Base-by-base conservation (phyloP, 2,888 invertebrate genomes). In the Phengaris arion region DNA sequence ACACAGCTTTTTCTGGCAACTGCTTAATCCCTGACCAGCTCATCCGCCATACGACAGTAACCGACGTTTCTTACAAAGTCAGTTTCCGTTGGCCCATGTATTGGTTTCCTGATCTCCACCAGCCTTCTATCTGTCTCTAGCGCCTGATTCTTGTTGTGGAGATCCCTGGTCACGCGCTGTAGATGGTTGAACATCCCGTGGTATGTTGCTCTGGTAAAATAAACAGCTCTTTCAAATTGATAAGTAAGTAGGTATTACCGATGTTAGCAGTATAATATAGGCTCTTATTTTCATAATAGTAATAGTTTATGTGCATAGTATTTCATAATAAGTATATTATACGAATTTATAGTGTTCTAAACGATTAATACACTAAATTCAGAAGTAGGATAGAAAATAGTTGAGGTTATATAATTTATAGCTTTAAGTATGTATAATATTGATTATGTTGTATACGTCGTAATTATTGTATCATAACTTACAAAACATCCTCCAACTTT, bases 81-180 rank as follows among this genome's bases (percentile, higher is more conserved):
- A 0, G 95, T 94, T 46, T 94, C 90, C 9, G 92, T 87, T 0
- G 93, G 89, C 0, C 90, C 91, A 68, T 95, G 94, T 22, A 95
- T 81, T 0, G 95, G 94, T 64, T 89, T 87, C 74, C 97, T 93
- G 80, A 96, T 94, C 82, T 97, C 97, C 6, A 97, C 88, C 74
- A 96, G 96, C 76, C 96, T 94, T 45, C 96, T 94, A 83, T 97
- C 97, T 0, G 96, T 96, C 92, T 96, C 96, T 77, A 97, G 87
- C 0, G 97, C 95, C 80, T 97, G 97, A 82, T 96, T 94, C 85
- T 97, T 97, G 84, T 96, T 95, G 68, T 95, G 94, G 80, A 97
- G 86, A 84, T 97, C 97, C 35, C 94, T 94, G 74, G 95, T 95
- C 4, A 97, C 94, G 2, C 94, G 93, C 74, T 90, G 86, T 76